Base-by-base conservation (phyloP, 1,140 invertebrate genomes). In the Drosophila subpulchrella region DNA sequence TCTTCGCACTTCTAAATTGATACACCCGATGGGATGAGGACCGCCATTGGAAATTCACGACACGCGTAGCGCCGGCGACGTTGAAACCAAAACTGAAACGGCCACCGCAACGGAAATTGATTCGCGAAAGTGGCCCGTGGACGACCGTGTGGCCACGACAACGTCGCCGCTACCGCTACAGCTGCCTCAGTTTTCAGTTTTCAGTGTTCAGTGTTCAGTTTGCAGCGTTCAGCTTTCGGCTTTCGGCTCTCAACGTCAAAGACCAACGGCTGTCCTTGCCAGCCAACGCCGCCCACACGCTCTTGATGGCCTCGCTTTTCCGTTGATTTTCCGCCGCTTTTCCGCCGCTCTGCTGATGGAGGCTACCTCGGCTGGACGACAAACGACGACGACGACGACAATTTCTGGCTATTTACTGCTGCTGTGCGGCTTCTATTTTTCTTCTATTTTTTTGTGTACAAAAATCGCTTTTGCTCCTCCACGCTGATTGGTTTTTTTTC, bases 71-170 rank as follows among this genome's bases (percentile, higher is more conserved):
- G 84, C 77, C 65, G 54, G 74, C 84, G 70, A 89, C 84, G 84
- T 80, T 89, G 80, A 89, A 89, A 89, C 68, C 77, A 89, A 89
- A 89, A 89, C 84, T 89, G 84, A 88, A 88, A 80, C 79, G 79
- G 85, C 84, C 76, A 89, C 84, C 80, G 85, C 84, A 89, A 84
- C 84, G 85, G 84, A 89, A 89, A 89, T 89, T 89, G 84, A 89
- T 89, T 89, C 85, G 84, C 83, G 65, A 86, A 86, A 75, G 82
- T 86, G 82, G 61, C 80, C 75, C 63, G 60, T 12, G 24, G 24
- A 48, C 24, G 51, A 47, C 65, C 46, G 71, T 60, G 68, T 54
- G 68, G 51, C 56, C 51, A 65, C 65, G 65, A 57, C 44, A 42
- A 62, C 83, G 66, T 46, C 59, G 63, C 60, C 81, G 66, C 39